Percentiles rank a stretch among this genome's conserved stretches.
These are phyloP conservation scores for Phoeniculus purpureus DNA, from an alignment of 2,797 vertebrate species.

Conservation along the genomic window DNA sequence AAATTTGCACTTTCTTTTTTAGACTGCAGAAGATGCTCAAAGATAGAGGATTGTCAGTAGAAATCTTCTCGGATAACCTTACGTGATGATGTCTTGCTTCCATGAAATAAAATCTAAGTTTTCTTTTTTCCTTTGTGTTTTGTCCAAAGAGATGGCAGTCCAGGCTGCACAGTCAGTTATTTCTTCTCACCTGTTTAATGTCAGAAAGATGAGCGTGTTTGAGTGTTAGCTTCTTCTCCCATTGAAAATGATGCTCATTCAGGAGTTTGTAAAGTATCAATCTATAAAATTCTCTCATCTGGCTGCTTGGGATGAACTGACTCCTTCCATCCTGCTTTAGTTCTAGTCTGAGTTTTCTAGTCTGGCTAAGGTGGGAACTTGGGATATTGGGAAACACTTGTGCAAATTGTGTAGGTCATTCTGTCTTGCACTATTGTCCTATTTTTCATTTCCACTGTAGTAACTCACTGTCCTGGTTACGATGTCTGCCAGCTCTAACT, in stretches of 20 bases:
- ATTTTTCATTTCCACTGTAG: accelerated
- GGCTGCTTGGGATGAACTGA: background rate
- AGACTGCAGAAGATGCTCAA: background rate
- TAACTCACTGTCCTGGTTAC: background rate
- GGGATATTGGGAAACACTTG: background rate
- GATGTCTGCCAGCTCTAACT: too few species aligned
- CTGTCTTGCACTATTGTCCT: background rate
- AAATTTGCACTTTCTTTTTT: background rate
- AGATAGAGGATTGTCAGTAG: background rate
- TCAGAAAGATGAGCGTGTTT: background rate
- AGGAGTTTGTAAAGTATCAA: background rate
- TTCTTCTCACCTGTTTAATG: background rate
- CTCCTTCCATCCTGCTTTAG: background rate
- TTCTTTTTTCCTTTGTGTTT: background rate
- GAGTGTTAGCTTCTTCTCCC: background rate
- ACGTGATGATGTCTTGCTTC: background rate
- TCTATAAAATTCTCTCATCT: background rate
- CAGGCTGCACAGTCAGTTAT: background rate
- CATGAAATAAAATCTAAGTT: background rate
- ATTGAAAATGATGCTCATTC: background rate
- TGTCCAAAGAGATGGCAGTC: background rate
- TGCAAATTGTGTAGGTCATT: background rate
- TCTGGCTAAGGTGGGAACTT: background rate
- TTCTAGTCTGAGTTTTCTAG: background rate
- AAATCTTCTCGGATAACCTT: background rate